These are phyloP conservation scores for Neosalanx taihuensis DNA, from an alignment of 2,797 vertebrate species.

Conservation along the genomic window DNA sequence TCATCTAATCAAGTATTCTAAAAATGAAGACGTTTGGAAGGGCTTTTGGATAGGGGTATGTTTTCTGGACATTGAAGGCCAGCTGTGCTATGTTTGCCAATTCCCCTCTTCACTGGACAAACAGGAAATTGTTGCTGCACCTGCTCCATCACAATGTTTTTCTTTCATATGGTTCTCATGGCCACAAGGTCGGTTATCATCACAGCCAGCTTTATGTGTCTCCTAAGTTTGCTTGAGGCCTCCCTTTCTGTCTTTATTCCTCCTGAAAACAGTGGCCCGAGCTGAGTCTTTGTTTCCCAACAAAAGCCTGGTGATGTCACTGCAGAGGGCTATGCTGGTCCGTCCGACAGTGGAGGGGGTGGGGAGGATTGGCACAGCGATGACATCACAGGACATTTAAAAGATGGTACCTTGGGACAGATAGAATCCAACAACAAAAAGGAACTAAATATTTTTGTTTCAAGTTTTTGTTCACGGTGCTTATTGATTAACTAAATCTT, in stretches of 20 bases:
- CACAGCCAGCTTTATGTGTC: not conserved
- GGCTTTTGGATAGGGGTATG: not conserved
- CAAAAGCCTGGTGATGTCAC: conserved; percentile 72
- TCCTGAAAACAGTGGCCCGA: conserved; percentile 71
- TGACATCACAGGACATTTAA: conserved; percentile 38
- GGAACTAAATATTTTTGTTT: no score
- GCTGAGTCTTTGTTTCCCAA: conserved; percentile 69
- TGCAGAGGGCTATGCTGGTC: conserved; percentile 44
- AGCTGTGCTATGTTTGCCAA: not conserved
- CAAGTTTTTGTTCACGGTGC: no score
- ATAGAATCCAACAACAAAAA: not conserved
- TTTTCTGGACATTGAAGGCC: not conserved
- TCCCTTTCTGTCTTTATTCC: conserved; percentile 62
- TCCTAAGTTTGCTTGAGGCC: conserved; percentile 17
- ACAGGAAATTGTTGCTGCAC: not conserved
- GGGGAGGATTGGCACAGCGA: conserved; percentile 34
- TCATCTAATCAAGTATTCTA: not conserved
- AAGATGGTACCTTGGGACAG: not conserved
- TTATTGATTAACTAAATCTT: not conserved
- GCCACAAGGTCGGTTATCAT: not conserved
- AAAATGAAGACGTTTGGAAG: not conserved
- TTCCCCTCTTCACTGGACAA: not conserved
- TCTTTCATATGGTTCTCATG: not conserved
- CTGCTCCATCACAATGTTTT: conserved; percentile 12
- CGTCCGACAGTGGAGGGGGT: conserved; percentile 41